phyloP scores from a whole-genome alignment of 35 echinoderm and acorn worm genomes.

The Heliocidaris tuberculata region DNA sequence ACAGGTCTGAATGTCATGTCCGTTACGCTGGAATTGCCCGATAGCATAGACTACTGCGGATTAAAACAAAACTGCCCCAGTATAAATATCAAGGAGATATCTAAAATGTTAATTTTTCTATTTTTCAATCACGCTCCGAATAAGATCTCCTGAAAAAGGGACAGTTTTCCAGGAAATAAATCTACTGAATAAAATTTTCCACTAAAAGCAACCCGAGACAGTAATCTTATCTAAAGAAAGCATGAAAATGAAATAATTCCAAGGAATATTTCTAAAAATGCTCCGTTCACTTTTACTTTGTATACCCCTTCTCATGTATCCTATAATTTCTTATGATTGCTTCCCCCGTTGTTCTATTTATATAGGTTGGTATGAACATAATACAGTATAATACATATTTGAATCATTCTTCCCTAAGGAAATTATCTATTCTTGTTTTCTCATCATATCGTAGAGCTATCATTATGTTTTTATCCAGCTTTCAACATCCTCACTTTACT shows the following conservation, averaged over 20 bases:
- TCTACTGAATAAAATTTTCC: neutral
- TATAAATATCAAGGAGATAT: too few species aligned
- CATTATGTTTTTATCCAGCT: too few species aligned
- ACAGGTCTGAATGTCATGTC: too few species aligned
- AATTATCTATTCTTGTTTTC: neutral
- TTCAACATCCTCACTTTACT: neutral
- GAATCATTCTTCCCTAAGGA: neutral
- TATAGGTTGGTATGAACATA: too few species aligned
- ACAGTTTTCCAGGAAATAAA: neutral
- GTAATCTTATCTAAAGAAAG: neutral
- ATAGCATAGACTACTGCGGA: too few species aligned
- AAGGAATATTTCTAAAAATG: neutral
- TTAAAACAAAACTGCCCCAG: too few species aligned
- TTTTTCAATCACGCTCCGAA: neutral
- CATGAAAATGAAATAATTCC: neutral
- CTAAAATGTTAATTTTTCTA: neutral
- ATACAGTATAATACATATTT: too few species aligned
- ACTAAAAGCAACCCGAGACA: neutral
- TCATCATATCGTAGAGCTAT: too few species aligned
- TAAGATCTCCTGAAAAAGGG: neutral
- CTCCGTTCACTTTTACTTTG: neutral
- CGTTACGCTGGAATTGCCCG: too few species aligned
- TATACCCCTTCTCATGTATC: too few species aligned
- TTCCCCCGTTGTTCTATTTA: too few species aligned
- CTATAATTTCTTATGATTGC: too few species aligned